phyloP scores from a whole-genome alignment of 1,140 invertebrate genomes.

The Trachymyrmex cornetzi region DNA sequence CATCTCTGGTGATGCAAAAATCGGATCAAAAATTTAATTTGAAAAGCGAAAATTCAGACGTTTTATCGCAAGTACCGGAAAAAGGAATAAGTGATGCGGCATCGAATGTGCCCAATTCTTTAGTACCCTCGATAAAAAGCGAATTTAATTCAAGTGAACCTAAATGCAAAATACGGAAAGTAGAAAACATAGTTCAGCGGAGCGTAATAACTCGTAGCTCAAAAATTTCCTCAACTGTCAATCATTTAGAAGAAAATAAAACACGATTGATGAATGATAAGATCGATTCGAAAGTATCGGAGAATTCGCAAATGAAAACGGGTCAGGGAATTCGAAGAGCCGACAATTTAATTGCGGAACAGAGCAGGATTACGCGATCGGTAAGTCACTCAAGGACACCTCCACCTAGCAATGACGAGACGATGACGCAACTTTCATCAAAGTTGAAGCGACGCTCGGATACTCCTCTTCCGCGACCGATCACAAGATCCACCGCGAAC shows the following conservation, averaged over 20 bases:
- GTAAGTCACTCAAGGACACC: constrained; percentile 37
- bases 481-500: constrained; percentile 63
- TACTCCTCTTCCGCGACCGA: constrained; percentile 75
- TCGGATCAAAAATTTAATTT: constrained; percentile 30
- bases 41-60: constrained; percentile 21
- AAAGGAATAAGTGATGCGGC: constrained; percentile 2
- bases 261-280: background rate
- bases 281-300: background rate
- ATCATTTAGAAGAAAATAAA: constrained; percentile 15
- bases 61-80: background rate
- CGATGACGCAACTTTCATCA: constrained; percentile 5
- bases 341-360: constrained; percentile 35
- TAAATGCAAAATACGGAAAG: constrained; percentile 25
- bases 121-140: constrained; percentile 1
- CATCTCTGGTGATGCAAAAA: background rate
- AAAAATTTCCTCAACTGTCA: constrained; percentile 8
- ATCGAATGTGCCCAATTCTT: constrained; percentile 3
- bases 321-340: constrained; percentile 22
- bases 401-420: constrained; percentile 7
- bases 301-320: constrained; percentile 14
- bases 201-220: constrained; percentile 26
- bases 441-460: constrained; percentile 73
- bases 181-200: background rate
- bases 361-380: constrained; percentile 68
- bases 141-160: background rate